These are phyloP conservation scores for Microhierax caerulescens DNA, from an alignment of 2,797 vertebrate species.

Conservation along the genomic window DNA sequence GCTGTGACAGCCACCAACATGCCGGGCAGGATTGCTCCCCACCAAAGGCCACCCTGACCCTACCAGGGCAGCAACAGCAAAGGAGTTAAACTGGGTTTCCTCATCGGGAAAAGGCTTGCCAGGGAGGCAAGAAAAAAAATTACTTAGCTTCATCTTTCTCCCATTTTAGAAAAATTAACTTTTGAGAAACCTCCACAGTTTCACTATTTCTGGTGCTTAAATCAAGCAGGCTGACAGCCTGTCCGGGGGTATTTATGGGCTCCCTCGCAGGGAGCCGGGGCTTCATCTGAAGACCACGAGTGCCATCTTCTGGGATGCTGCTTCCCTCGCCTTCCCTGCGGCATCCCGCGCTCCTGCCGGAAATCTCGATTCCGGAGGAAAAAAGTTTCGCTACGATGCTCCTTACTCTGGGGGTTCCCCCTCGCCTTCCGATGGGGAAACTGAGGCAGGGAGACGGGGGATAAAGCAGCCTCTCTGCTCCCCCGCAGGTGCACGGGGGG, in stretches of 20 bases:
- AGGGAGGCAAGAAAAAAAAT: conserved; percentile 3
- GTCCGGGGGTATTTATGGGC: conserved; percentile 28
- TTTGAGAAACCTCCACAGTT: conserved; percentile 51
- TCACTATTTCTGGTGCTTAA: conserved; percentile 58
- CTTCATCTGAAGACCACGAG: conserved; percentile 39
- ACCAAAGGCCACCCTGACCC: not conserved
- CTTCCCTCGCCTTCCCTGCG: not conserved
- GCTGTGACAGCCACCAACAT: not conserved
- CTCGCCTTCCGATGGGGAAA: not conserved
- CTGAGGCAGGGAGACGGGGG: not conserved
- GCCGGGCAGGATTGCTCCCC: not conserved
- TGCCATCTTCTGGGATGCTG: conserved; percentile 50
- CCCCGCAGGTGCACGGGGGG: accelerated
- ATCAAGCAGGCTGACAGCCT: conserved; percentile 30
- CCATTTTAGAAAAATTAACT: conserved; percentile 61
- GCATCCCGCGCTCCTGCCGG: not conserved
- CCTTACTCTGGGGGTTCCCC: not conserved
- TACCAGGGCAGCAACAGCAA: not conserved
- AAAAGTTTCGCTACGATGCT: not conserved
- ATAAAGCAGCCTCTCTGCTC: not conserved
- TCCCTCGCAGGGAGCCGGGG: not conserved
- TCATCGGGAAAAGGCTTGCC: not conserved
- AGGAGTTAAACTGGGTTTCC: not conserved
- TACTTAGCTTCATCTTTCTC: conserved; percentile 42
- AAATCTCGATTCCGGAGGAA: not conserved